Evolutionary conservation across 2,797 vertebrate species (phyloP).

Genomic region (Clarias fuscus): DNA sequence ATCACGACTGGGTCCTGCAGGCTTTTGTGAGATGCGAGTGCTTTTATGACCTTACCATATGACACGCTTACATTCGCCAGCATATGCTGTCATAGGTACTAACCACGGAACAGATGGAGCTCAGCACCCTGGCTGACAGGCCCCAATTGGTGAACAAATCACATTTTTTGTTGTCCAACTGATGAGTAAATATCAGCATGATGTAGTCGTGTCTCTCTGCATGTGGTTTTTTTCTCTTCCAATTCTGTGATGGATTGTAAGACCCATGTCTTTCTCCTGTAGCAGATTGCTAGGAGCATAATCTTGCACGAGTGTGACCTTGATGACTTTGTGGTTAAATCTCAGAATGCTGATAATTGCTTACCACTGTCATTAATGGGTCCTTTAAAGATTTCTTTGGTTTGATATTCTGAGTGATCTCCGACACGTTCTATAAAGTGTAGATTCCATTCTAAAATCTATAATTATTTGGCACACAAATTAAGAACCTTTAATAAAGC

Average conservation of each 20-base stretch:
- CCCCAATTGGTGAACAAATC: slow-evolving; percentile 1
- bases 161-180: slow-evolving; percentile 9
- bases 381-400: not conserved
- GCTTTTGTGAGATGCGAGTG: not conserved
- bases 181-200: slow-evolving; percentile 2
- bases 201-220: not conserved
- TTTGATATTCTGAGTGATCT: not conserved
- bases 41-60: slow-evolving; percentile 17
- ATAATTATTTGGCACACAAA: not conserved
- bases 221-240: too few relatives aligned
- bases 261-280: not conserved
- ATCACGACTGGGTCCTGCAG: not conserved
- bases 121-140: not conserved
- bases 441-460: not conserved
- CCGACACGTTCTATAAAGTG: not conserved
- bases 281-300: not conserved
- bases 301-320: not conserved
- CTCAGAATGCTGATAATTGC: not conserved
- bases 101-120: slow-evolving; percentile 18
- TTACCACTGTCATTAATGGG: not conserved
- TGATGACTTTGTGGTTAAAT: not conserved
- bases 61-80: not conserved
- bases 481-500: not conserved
- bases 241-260: not conserved
- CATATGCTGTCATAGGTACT: slow-evolving; percentile 16